Evolutionary conservation across 2,888 invertebrate genomes (phyloP), one percentile per base, ranked within the genome.

Genomic region (Brachypterus glaber): DNA sequence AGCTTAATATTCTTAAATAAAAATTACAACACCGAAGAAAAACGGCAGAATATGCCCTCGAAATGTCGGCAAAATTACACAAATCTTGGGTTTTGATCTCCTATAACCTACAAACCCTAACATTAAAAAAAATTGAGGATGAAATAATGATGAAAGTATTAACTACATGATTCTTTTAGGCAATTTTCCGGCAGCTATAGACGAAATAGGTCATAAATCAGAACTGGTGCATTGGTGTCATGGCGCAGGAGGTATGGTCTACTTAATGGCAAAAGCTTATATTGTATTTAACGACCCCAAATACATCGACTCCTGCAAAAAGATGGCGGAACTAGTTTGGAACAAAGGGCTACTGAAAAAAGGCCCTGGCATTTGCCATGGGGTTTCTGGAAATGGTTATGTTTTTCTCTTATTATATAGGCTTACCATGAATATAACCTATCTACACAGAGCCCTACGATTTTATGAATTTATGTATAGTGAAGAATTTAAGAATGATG

Each of bases 151-250:
- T n/a, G n/a, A n/a, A n/a, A n/a, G n/a, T n/a, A n/a, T n/a, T n/a
- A n/a, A n/a, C n/a, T n/a, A n/a, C n/a, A n/a, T n/a, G n/a, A n/a
- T 16, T 35, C 18, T 32, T 25, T 29, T 31, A 52, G 52, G 53
- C 3, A 56, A 64, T 47, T 64, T 63, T 45, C 63, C 64, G 2
- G 48, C 80, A 47, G 80, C 82, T 3, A 70, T 81, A 58, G 85
- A 80, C 50, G 82, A 88, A 59, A 64, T 80, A 34, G 66, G 70
- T 3, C 54, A 67, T 24, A 61, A 65, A 8, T 79, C 85, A 40
- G 81, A 85, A 43, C 65, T 90, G 8, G 75, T 90, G 0, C 90
- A 91, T 57, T 90, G 90, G 91, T 91, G 91, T 60, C 90, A 91
- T 59, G 91, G 91, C 0, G 87, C 87, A 7, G 81, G 87, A 5